These are phyloP conservation scores for Uria aalge DNA, from an alignment of 2,113 vertebrate species.

Conservation along the genomic window DNA sequence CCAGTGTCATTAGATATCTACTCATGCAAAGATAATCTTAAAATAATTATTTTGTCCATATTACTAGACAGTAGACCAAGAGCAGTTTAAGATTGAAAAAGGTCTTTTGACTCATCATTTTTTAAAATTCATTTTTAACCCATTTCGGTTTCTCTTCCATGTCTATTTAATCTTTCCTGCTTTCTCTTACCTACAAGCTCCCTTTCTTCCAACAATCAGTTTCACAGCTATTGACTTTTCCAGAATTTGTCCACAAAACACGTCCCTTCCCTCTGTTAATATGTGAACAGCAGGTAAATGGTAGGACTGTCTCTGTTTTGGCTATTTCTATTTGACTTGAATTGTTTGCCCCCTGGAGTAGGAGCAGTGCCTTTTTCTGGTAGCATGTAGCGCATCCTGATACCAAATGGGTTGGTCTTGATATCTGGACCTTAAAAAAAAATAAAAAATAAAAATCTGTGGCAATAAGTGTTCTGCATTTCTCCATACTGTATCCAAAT, in stretches of 20 bases:
- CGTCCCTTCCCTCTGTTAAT: fast-evolving
- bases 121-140: background rate
- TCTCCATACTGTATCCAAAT: background rate
- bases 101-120: background rate
- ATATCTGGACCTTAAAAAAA: background rate
- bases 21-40: background rate
- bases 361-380: background rate
- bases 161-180: background rate
- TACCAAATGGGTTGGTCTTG: background rate
- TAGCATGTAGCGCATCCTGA: background rate
- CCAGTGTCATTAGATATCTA: background rate
- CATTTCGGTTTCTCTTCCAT: background rate
- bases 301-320: background rate
- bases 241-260: background rate
- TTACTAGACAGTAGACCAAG: background rate
- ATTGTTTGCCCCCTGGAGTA: background rate
- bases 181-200: background rate
- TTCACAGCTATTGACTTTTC: background rate
- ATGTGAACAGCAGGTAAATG: background rate
- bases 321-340: background rate
- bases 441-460: background rate
- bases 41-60: background rate
- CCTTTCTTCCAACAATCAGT: background rate
- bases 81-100: background rate
- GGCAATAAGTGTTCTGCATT: background rate